phyloP scores from a whole-genome alignment of 2,888 invertebrate species.

The Meloe dianella region DNA sequence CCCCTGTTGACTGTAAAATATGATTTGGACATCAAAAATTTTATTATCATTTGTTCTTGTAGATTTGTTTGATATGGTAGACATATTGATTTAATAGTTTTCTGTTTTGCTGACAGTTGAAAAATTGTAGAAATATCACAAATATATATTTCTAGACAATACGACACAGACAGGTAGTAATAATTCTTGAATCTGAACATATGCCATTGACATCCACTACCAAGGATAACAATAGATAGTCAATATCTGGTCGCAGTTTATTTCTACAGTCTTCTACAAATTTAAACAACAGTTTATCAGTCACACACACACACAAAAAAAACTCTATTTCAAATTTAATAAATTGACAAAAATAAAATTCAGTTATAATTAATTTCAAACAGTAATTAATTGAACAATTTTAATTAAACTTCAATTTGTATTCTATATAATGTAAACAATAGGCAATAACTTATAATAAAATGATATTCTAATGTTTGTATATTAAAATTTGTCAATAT shows the following conservation, averaged over 20 bases:
- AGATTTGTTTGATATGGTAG: not conserved
- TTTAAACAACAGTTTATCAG: not conserved
- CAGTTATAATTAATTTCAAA: not conserved
- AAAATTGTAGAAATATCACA: not conserved
- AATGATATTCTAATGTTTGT: not conserved
- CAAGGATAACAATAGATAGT: not conserved
- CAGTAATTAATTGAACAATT: not conserved
- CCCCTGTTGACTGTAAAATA: too few species aligned
- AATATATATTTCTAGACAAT: not conserved
- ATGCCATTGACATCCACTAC: not conserved
- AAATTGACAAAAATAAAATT: not conserved
- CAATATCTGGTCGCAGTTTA: not conserved
- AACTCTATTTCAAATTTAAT: not conserved
- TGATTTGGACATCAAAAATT: too few species aligned
- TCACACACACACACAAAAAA: not conserved
- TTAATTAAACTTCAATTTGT: not conserved
- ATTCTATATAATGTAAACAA: not conserved
- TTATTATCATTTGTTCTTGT: too few species aligned
- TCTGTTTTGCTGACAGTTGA: not conserved
- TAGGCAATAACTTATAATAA: not conserved
- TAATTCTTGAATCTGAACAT: constrained; percentile 1
- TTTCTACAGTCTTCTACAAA: not conserved
- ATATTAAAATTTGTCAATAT: not conserved
- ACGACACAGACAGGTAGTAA: not conserved
- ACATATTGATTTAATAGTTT: not conserved